A percentile compares a stretch with the other conserved stretches of the same genome.
These are phyloP conservation scores for Mercenaria mercenaria DNA, from an alignment of 1,140 invertebrate species.

Conservation along the genomic window DNA sequence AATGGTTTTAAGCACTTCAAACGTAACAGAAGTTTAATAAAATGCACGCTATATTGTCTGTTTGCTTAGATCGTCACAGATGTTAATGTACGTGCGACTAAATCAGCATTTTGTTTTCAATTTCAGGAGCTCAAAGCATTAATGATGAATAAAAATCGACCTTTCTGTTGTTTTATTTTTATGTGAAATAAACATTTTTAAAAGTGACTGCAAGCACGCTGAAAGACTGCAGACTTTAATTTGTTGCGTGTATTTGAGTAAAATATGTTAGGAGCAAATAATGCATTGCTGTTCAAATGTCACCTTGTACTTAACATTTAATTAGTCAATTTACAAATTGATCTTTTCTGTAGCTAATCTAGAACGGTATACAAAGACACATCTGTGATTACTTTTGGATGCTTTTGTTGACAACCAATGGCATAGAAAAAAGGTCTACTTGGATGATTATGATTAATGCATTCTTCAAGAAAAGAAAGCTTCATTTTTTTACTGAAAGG, in stretches of 20 bases:
- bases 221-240: too few species aligned
- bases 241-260: too few species aligned
- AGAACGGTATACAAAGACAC: background rate
- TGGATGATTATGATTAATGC: constrained; percentile 17
- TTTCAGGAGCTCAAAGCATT: too few species aligned
- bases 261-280: too few species aligned
- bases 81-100: too few species aligned
- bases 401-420: background rate
- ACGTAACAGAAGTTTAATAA: background rate
- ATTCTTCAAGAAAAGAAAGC: background rate
- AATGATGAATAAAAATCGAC: too few species aligned
- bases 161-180: too few species aligned
- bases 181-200: too few species aligned
- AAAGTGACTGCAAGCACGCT: too few species aligned
- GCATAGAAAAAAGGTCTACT: background rate
- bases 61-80: background rate
- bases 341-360: background rate
- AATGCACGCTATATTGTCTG: background rate
- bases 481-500: background rate
- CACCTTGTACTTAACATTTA: constrained; percentile 20
- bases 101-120: too few species aligned
- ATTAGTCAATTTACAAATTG: background rate
- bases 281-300: background rate
- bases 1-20: background rate
- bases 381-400: background rate